Base-by-base conservation (phyloP, 2,113 vertebrate genomes). In the Carassius carassius region DNA sequence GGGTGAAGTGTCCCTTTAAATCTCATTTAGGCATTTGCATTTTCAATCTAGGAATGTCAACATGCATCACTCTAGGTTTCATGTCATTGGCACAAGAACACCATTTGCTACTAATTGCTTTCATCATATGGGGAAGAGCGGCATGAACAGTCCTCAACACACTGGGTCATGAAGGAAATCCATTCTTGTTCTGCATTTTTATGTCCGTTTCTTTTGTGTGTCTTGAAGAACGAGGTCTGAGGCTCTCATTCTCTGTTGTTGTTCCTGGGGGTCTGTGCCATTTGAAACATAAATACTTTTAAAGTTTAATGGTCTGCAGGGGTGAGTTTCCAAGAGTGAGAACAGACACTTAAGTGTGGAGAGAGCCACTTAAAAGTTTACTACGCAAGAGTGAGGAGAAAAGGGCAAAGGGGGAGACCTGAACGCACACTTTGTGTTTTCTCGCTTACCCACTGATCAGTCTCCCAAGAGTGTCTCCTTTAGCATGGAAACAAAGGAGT, bases 271-370 rank as follows among this genome's bases (percentile, higher is more conserved):
- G 81, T 58, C 16, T 29, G 63, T 73, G 65, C 35, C 78, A 81
- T 90, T 90, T 89, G 65, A 85, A 91, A 91, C 88, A 84, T 86
- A 92, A 91, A 90, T 86, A 83, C 19, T 87, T 44, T 84, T 86
- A 84, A 90, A 89, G 81, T 89, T 89, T 89, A 91, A 89, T 69
- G 16, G 81, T 84, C 70, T 67, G 69, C 74, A 82, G 83, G 87
- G 86, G 77, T 72, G 74, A 85, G 81, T 29, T 11, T 1, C 44
- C 19, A 49, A 17, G 65, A 77, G 84, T 75, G 78, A 83, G 88
- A 89, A 88, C 88, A 85, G 89, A 77, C 78, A 63, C 87, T 82
- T 67, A 63, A 83, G 82, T 89, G 89, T 77, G 82, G 84, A 89
- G 86, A 86, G 85, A 87, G 84, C 80, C 32, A 49, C 87, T 91